These are phyloP conservation scores for Limanda limanda DNA, from an alignment of 2,113 vertebrate species.

Conservation along the genomic window DNA sequence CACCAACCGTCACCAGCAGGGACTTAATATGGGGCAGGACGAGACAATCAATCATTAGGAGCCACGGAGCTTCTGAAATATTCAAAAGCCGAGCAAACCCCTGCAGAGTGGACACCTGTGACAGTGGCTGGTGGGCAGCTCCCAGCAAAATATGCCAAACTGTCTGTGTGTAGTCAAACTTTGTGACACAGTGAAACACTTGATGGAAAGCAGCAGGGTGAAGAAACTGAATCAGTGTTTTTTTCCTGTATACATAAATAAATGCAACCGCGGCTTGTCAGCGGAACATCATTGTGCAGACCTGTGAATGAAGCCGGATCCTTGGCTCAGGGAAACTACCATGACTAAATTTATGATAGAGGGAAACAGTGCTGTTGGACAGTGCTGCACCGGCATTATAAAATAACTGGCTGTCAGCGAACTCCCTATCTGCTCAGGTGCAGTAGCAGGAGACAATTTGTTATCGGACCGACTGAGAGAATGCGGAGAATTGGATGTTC, in stretches of 20 bases:
- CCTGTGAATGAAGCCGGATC: slow-evolving; percentile 2
- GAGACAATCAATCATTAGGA: slow-evolving; percentile 65
- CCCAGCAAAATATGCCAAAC: slow-evolving; percentile 35
- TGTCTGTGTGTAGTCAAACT: slow-evolving; percentile 29
- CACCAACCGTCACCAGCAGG: slow-evolving; percentile 30
- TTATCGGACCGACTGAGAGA: neutral
- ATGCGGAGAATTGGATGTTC: neutral
- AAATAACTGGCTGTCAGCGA: slow-evolving; percentile 10
- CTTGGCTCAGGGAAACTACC: slow-evolving; percentile 14
- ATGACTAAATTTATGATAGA: slow-evolving; percentile 43
- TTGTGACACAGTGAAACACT: slow-evolving; percentile 7
- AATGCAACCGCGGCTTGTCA: neutral
- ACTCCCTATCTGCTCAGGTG: slow-evolving; percentile 6
- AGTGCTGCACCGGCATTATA: slow-evolving; percentile 8
- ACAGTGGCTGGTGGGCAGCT: slow-evolving; percentile 35
- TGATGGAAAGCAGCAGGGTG: neutral
- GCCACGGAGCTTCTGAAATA: slow-evolving; percentile 38
- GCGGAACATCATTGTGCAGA: slow-evolving; percentile 4
- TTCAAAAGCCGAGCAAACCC: slow-evolving; percentile 44
- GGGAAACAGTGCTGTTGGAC: slow-evolving; percentile 11
- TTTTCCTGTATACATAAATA: neutral
- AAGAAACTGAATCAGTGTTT: neutral
- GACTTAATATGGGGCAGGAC: slow-evolving; percentile 33
- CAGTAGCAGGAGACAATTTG: slow-evolving; percentile 2
- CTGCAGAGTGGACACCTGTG: slow-evolving; percentile 75